Evolutionary conservation across 2,797 vertebrate species (phyloP).

Genomic region (Coracias cyanogaster): DNA sequence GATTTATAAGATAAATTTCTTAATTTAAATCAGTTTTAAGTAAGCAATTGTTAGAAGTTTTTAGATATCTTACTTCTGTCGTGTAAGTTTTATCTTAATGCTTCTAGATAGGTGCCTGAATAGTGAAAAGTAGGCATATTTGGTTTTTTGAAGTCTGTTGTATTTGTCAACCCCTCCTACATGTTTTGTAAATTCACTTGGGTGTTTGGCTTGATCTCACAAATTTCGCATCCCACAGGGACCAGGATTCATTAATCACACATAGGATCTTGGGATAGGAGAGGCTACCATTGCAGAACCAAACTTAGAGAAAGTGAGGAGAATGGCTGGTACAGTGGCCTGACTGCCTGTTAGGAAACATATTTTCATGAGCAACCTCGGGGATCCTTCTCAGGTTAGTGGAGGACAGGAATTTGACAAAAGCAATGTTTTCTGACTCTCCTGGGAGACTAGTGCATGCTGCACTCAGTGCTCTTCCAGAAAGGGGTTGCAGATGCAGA

Average conservation of each 20-base stretch:
- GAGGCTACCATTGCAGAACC: slow-evolving; percentile 21
- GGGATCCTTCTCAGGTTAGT: slow-evolving; percentile 16
- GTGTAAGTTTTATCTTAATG: background rate
- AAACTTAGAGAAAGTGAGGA: slow-evolving; percentile 29
- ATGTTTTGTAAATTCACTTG: background rate
- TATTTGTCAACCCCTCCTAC: background rate
- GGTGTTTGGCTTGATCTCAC: slow-evolving; percentile 4
- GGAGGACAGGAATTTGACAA: background rate
- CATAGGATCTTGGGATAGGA: slow-evolving; percentile 14
- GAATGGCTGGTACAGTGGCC: background rate
- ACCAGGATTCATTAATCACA: slow-evolving; percentile 26
- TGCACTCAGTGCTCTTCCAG: background rate
- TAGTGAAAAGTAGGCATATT: background rate
- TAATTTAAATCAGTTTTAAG: background rate
- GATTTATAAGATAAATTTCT: background rate
- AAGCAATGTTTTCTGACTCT: background rate
- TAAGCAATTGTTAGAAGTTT: background rate
- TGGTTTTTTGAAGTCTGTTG: background rate
- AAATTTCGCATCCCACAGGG: background rate
- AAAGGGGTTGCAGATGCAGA: background rate
- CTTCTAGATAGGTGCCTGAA: background rate
- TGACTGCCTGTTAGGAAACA: slow-evolving; percentile 34
- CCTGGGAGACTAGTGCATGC: background rate
- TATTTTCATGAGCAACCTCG: slow-evolving; percentile 28
- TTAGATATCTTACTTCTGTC: background rate